These are phyloP conservation scores for Gonatopus flavifemur DNA, from an alignment of 1,140 invertebrate genomes.

Conservation along the genomic window DNA sequence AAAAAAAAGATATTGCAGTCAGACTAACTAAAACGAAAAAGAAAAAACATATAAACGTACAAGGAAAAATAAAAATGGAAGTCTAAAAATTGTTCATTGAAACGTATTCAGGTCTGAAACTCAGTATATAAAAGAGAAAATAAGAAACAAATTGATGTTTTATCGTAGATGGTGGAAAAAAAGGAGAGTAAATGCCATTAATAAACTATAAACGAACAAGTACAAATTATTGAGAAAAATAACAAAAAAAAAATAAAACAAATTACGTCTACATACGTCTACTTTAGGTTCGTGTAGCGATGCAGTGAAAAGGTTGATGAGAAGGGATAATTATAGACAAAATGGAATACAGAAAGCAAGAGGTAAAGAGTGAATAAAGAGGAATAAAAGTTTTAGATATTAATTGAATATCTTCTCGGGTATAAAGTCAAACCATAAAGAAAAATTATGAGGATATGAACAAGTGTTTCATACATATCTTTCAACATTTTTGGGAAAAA, in stretches of 20 bases:
- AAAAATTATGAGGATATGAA: conserved; percentile 7
- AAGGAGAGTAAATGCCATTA: conserved; percentile 52
- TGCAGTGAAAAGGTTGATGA: conserved; percentile 3
- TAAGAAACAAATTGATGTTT: conserved; percentile 42
- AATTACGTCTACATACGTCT: conserved; percentile 46
- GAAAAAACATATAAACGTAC: too few species aligned
- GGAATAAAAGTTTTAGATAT: too few species aligned
- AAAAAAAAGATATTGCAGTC: too few species aligned
- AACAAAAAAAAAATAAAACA: conserved; percentile 30
- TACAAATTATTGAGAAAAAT: conserved; percentile 56
- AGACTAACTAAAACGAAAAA: too few species aligned
- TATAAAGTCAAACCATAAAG: too few species aligned
- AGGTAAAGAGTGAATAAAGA: conserved; percentile 14
- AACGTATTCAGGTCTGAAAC: conserved; percentile 53
- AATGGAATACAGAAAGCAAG: conserved; percentile 8
- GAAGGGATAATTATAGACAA: conserved; percentile 32
- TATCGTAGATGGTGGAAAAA: conserved; percentile 25
- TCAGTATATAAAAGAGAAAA: conserved; percentile 39
- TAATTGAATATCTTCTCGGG: too few species aligned
- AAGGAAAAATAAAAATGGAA: conserved; percentile 38
- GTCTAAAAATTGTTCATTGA: conserved; percentile 45
- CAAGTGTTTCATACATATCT: conserved; percentile 44
- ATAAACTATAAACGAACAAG: conserved; percentile 57
- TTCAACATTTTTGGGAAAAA: conserved; percentile 28
- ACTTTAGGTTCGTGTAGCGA: conserved; percentile 41